Conservation (phyloP, 2,113 vertebrate species). For the Tenebrosternarchus preto region DNA sequence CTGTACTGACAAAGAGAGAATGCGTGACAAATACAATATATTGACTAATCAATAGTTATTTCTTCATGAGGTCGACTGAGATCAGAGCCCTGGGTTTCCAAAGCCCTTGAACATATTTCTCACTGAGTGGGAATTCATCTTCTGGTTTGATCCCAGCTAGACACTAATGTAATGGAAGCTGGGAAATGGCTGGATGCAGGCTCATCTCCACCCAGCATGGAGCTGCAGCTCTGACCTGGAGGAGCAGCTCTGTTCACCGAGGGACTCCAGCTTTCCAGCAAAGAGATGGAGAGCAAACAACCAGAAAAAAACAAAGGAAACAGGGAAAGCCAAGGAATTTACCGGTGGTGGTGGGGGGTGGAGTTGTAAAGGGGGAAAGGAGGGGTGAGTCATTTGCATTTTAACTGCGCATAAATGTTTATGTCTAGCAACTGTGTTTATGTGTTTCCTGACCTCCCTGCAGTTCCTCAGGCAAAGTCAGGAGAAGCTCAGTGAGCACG, state of each 20-base stretch:
- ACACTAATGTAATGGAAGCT: constrained; percentile 15
- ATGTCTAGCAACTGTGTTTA: constrained; percentile 6
- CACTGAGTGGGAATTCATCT: neutral
- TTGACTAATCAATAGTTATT: neutral
- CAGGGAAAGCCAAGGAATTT: no score
- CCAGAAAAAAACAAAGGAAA: no score
- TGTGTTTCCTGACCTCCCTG: constrained; percentile 11
- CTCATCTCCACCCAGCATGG: neutral
- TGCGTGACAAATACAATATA: neutral
- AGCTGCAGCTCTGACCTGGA: neutral
- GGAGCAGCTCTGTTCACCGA: neutral
- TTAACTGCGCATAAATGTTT: constrained; percentile 2
- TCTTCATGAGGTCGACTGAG: neutral
- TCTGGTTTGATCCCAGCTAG: neutral
- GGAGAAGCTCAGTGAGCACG: neutral
- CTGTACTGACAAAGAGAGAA: neutral
- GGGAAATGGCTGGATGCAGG: neutral
- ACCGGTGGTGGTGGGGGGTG: no score
- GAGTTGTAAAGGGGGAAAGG: neutral
- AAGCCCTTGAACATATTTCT: neutral
- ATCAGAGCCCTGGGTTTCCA: neutral
- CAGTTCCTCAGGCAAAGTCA: neutral
- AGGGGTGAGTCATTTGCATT: neutral
- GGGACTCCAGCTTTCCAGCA: no score
- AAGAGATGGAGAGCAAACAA: no score